phyloP scores from a whole-genome alignment of 1,140 invertebrate genomes.

The Agrypnia vestita region DNA sequence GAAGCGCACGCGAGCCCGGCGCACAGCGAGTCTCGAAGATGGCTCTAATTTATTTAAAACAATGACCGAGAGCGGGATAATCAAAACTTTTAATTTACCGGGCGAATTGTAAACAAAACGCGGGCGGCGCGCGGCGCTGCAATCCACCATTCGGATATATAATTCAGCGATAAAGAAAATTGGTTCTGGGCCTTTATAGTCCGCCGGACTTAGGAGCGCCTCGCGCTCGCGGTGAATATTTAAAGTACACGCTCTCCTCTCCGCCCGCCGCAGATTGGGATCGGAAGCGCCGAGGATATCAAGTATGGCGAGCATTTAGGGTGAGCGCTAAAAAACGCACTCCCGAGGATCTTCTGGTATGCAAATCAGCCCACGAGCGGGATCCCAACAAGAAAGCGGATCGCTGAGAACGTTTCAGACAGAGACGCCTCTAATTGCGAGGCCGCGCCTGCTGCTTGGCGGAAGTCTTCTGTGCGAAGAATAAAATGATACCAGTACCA shows the following conservation, averaged over 20 bases:
- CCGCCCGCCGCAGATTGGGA: background rate
- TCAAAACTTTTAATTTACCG: conserved; percentile 51
- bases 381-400: background rate
- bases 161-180: conserved; percentile 55
- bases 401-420: background rate
- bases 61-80: conserved; percentile 31
- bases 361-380: background rate
- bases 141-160: conserved; percentile 49
- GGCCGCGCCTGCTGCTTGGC: background rate
- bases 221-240: conserved; percentile 47
- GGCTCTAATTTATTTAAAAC: conserved; percentile 31
- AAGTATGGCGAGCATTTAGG: conserved; percentile 12
- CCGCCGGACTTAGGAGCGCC: conserved; percentile 26
- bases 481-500: too few relatives aligned
- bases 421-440: background rate
- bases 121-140: conserved; percentile 36
- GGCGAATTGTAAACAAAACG: conserved; percentile 44
- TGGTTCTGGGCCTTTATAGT: conserved; percentile 52
- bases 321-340: background rate
- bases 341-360: conserved; percentile 4
- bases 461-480: background rate
- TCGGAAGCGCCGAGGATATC: conserved; percentile 8
- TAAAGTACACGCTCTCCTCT: conserved; percentile 15
- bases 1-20: background rate
- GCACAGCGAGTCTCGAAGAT: background rate